Conservation (phyloP, 1,140 invertebrate species). For the Zaprionus lachaisei region DNA sequence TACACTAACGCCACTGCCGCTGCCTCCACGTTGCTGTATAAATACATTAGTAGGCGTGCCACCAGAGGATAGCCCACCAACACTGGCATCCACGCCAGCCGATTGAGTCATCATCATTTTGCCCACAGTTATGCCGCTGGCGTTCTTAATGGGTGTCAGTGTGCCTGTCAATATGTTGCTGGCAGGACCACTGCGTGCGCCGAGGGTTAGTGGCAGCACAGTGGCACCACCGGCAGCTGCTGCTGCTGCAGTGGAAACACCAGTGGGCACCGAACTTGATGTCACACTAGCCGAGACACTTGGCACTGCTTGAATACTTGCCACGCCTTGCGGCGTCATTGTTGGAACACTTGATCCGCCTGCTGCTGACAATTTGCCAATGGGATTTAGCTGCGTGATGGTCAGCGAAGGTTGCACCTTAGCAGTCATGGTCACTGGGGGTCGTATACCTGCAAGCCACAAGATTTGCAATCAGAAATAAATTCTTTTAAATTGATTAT, state of each 20-base stretch:
- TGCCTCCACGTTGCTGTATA: slow-evolving; percentile 52
- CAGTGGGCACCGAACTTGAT: slow-evolving; percentile 49
- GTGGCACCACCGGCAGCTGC: slow-evolving; percentile 70
- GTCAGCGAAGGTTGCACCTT: slow-evolving; percentile 83
- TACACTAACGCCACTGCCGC: slow-evolving; percentile 41
- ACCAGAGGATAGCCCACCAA: not conserved
- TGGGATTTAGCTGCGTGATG: slow-evolving; percentile 78
- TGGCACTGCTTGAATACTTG: slow-evolving; percentile 73
- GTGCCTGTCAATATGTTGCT: slow-evolving; percentile 75
- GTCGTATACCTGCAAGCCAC: slow-evolving; percentile 57
- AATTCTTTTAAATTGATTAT: not conserved
- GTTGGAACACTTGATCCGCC: slow-evolving; percentile 34
- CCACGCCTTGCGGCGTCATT: slow-evolving; percentile 66
- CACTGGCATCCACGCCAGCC: slow-evolving; percentile 24
- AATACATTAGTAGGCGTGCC: slow-evolving; percentile 53
- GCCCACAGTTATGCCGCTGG: slow-evolving; percentile 70
- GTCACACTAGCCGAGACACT: slow-evolving; percentile 58
- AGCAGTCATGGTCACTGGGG: slow-evolving; percentile 77
- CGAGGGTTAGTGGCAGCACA: slow-evolving; percentile 74
- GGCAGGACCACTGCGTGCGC: slow-evolving; percentile 54
- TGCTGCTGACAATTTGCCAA: slow-evolving; percentile 65
- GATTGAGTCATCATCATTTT: slow-evolving; percentile 82
- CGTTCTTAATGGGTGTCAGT: slow-evolving; percentile 77
- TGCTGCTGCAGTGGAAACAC: slow-evolving; percentile 40
- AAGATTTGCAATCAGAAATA: not conserved